phyloP scores from a whole-genome alignment of 30 jellyfish, hydroid and myxozoan species.

The Aurelia sp. region DNA sequence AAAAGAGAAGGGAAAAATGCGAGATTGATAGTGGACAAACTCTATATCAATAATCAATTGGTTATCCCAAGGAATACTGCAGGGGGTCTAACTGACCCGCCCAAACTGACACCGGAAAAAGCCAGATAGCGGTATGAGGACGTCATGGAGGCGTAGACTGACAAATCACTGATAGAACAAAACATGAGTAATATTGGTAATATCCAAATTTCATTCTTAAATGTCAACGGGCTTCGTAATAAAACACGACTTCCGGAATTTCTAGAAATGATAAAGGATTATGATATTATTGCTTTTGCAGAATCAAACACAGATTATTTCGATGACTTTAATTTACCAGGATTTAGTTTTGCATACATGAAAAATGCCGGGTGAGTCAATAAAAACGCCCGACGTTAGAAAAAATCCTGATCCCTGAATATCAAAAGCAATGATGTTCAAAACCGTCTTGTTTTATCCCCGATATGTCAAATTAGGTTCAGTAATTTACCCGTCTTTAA shows the following conservation, averaged over 20 bases:
- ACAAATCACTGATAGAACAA: background rate
- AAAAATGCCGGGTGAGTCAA: no score
- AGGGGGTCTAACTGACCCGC: background rate
- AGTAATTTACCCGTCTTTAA: no score
- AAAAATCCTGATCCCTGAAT: no score
- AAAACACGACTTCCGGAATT: background rate
- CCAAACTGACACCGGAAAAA: background rate
- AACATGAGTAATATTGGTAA: background rate
- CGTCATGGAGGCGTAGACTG: background rate
- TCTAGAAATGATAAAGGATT: background rate
- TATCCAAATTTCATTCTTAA: background rate
- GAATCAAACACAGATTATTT: slow-evolving; percentile 31
- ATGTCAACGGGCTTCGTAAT: slow-evolving; percentile 15
- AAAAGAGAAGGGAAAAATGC: background rate
- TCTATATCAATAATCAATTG: background rate
- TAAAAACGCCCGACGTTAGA: no score
- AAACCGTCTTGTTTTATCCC: no score
- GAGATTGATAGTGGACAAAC: background rate
- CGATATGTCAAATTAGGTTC: no score
- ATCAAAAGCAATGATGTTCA: no score
- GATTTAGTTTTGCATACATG: background rate
- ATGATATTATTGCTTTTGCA: slow-evolving; percentile 10
- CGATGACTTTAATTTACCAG: slow-evolving; percentile 10
- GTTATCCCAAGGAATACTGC: background rate
- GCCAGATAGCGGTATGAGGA: background rate